Base-by-base conservation (phyloP, 2,888 invertebrate species). In the Dione juno region DNA sequence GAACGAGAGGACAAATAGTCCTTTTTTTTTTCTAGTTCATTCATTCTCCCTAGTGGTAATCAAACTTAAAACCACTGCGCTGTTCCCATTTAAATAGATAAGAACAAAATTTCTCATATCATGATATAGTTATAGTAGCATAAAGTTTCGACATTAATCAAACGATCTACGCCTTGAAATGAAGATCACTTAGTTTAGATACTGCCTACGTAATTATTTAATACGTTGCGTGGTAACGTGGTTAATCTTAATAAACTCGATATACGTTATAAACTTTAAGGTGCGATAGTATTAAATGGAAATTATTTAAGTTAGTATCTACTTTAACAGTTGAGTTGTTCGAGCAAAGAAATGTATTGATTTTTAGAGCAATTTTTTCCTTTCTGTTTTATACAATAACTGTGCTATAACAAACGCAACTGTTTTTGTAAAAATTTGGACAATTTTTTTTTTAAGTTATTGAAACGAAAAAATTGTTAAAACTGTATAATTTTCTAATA, bases 141-240 rank as follows among this genome's bases (percentile, higher is more conserved):
- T 61, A 54, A 19, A 63, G 63, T 70, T 69, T 19, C 37, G 45
- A 70, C 52, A 45, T 69, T 59, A 68, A 74, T 73, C 37, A 59
- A 16, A 54, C 76, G 59, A 3, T 73, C 75, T 72, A 58, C 69
- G 71, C 40, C 69, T 41, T 70, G 75, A 73, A 73, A 75, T 74
- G 74, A 74, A 73, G 73, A 74, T 77, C 76, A 77, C 69, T 77
- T 58, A 66, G 71, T 77, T 77, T 74, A 70, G 73, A 74, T 76
- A 73, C 66, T 71, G 54, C 66, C 75, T 67, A 64, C 67, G 66
- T 79, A 78, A 78, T 79, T 75, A 77, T 75, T 76, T 74, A 75
- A 73, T 54, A 65, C 59, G 58, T 59, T 61, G 70, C 72, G 64
- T 73, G 68, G 64, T 74, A 67, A 74, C 70, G 63, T 37, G 70